Conservation (phyloP, 2,797 vertebrate species). For the Ctenopoma multispine region DNA sequence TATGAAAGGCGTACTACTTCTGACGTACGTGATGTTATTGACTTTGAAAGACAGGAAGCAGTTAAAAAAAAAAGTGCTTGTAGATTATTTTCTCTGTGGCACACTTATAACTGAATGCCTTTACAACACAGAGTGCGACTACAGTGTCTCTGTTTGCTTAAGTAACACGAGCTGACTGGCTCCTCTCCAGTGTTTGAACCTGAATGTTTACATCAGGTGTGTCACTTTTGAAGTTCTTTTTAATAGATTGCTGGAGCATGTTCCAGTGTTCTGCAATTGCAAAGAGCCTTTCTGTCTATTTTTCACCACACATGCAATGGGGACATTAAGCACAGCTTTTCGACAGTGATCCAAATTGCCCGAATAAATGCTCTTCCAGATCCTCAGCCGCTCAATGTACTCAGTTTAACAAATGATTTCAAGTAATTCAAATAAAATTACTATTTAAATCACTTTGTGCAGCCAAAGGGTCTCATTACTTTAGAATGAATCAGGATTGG, state of each 20-base stretch:
- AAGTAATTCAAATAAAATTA: constrained; percentile 31
- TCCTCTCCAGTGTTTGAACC: constrained; percentile 51
- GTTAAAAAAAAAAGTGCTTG: neutral
- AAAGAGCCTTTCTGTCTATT: neutral
- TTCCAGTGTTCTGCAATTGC: constrained; percentile 3
- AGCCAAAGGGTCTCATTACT: constrained; percentile 44
- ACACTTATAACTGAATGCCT: constrained; percentile 18
- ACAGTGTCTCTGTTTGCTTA: constrained; percentile 49
- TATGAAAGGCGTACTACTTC: constrained; percentile 49
- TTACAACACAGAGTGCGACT: constrained; percentile 1
- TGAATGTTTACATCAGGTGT: constrained; percentile 65
- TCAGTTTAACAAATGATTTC: constrained; percentile 20
- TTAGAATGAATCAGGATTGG: constrained; percentile 33
- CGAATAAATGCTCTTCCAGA: constrained; percentile 15
- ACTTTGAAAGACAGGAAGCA: neutral
- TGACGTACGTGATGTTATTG: constrained; percentile 42
- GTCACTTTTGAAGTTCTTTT: constrained; percentile 30
- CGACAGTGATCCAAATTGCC: constrained; percentile 4
- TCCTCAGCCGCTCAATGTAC: neutral
- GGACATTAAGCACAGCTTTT: constrained; percentile 6
- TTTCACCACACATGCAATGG: neutral
- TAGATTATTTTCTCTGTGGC: constrained; percentile 46
- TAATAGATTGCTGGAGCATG: constrained; percentile 5
- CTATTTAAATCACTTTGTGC: constrained; percentile 43
- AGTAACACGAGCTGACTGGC: constrained; percentile 45